Base-by-base conservation (phyloP, 2,797 vertebrate genomes). In the Rhodeus uyekii region DNA sequence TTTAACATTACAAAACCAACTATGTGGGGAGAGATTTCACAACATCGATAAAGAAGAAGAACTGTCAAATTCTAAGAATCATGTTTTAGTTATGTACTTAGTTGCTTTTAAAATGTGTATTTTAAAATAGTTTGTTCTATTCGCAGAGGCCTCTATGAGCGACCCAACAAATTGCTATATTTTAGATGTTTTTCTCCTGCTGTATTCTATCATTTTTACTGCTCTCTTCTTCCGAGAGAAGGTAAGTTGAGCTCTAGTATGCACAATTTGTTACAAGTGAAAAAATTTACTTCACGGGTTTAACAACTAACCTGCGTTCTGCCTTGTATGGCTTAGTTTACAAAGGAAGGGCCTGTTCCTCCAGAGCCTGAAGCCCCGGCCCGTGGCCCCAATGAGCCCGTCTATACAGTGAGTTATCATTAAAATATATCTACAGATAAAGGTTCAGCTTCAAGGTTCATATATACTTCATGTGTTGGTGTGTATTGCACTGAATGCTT, bases 141-240 rank as follows among this genome's bases (percentile, higher is more conserved):
- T 58, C 9, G n/a, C 81, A 82, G 81, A 69, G 2, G 88, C 87
- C 9, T 81, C 91, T 29, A 83, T 95, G 81, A 89, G 80, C 14
- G 92, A 96, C 16, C 96, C 96, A 2, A 83, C 89, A 18, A 87
- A 95, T 83, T 99, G 97, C 89, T 99, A 97, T 68, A 4, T 97
- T 50, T 87, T 99, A 90, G 98, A 99, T 12, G 96, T 94, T 2
- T 42, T 98, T 87, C 94, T 99, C 87, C 89, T 98, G 61, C 8
- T 97, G 80, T 99, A 98, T 0, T 96, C 95, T 8, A 78, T 98
- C 1, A 0, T 96, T 38, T 81, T 95, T 42, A 99, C 98, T 0
- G 95, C 90, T 0, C 90, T 97, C 38, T 96, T 93, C 88, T 93
- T 98, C 89, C 96, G 89, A 90, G 91, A 89, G 3, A 98, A 96